A percentile compares a stretch with the other conserved stretches of the same genome.
Conservation (phyloP, 2,113 vertebrate genomes). For the Pardalotus punctatus region DNA sequence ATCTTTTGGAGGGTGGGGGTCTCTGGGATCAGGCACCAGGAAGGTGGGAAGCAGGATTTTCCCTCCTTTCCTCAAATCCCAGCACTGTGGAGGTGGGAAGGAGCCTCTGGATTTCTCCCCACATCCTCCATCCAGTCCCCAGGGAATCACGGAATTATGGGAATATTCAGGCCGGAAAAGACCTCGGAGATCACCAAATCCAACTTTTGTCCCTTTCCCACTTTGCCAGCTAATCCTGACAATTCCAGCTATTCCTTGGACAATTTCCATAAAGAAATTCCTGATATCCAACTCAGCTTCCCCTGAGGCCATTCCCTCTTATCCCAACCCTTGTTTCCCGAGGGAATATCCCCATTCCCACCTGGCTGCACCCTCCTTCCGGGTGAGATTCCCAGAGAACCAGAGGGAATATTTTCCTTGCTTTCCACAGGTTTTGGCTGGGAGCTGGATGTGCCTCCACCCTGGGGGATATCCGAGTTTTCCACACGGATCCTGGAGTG, state of each 20-base stretch:
- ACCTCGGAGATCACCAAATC: background rate
- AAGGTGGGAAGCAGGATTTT: background rate
- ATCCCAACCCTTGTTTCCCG: background rate
- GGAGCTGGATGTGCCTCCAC: too few species aligned
- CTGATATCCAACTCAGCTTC: background rate
- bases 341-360: background rate
- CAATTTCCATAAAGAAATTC: background rate
- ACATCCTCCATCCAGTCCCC: accelerated
- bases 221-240: background rate
- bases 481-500: background rate
- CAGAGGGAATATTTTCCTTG: background rate
- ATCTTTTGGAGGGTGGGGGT: background rate
- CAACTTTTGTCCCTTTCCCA: background rate
- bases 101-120: background rate
- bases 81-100: accelerated
- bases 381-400: background rate
- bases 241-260: background rate
- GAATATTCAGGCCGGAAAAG: background rate
- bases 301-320: background rate
- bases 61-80: background rate
- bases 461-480: too few species aligned
- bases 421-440: background rate
- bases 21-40: background rate
- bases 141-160: background rate
- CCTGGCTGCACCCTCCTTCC: background rate